phyloP scores from a whole-genome alignment of 2,888 invertebrate species.

The Crepidodera aurea region DNA sequence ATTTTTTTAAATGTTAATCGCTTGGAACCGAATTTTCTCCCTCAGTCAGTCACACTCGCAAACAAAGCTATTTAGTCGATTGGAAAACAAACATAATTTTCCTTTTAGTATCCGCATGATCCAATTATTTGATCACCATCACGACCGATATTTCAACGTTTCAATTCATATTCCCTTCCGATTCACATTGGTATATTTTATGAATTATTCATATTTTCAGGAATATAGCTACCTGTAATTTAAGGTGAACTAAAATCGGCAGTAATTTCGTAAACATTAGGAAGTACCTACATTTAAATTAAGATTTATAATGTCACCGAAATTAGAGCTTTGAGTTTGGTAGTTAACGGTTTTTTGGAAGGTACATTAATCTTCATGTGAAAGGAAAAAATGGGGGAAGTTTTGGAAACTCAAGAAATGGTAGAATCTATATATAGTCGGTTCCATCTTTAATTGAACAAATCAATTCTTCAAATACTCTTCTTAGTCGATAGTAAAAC shows the following conservation, averaged over 20 bases:
- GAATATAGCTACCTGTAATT: conserved; percentile 10
- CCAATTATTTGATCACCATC: conserved; percentile 26
- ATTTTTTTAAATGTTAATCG: conserved; percentile 20
- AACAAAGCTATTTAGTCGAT: conserved; percentile 30
- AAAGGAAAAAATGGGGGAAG: too few species aligned
- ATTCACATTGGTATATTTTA: conserved; percentile 15
- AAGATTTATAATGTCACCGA: too few species aligned
- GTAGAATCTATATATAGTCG: too few species aligned
- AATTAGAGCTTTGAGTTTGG: too few species aligned
- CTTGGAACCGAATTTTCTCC: conserved; percentile 13
- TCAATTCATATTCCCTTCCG: conserved; percentile 24
- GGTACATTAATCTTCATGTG: too few species aligned
- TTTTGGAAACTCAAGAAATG: too few species aligned
- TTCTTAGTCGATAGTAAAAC: too few species aligned
- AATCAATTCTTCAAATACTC: too few species aligned
- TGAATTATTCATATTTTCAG: conserved; percentile 19
- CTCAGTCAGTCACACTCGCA: conserved; percentile 9
- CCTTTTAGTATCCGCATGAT: conserved; percentile 25
- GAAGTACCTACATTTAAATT: too few species aligned
- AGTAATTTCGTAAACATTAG: too few species aligned
- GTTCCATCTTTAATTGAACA: too few species aligned
- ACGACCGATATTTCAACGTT: conserved; percentile 21
- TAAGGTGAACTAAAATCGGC: neutral
- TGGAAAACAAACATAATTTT: conserved; percentile 32
- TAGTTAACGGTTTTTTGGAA: too few species aligned